Percentiles rank a stretch among this genome's conserved stretches.
These are phyloP conservation scores for Empis stercorea DNA, from an alignment of 2,888 invertebrate genomes.

Conservation along the genomic window DNA sequence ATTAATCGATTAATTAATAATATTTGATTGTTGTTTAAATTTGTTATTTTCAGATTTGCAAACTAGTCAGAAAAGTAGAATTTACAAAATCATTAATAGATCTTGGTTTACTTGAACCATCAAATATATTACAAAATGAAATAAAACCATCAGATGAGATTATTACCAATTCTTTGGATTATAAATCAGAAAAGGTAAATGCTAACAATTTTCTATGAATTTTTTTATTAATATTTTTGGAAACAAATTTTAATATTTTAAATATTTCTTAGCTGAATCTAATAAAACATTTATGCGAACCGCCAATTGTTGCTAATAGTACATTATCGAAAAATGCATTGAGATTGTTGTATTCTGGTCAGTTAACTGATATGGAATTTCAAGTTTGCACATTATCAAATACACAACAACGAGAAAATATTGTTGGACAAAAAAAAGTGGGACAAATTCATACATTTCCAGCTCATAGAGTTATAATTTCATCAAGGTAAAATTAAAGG, in stretches of 20 bases:
- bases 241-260: not conserved
- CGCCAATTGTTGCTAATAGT: constrained; percentile 44
- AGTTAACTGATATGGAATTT: constrained; percentile 52
- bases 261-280: constrained; percentile 30
- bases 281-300: constrained; percentile 47
- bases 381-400: constrained; percentile 33
- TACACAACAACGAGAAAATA: constrained; percentile 1
- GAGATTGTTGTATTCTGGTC: constrained; percentile 41
- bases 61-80: constrained; percentile 47
- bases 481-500: constrained; percentile 30
- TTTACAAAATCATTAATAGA: constrained; percentile 46
- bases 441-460: constrained; percentile 30
- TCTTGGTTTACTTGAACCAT: constrained; percentile 40
- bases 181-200: constrained; percentile 16
- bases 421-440: not conserved
- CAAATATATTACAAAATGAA: constrained; percentile 23
- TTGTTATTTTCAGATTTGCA: constrained; percentile 34
- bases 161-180: constrained; percentile 22
- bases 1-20: no score
- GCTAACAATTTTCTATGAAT: not conserved
- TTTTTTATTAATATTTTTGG: no score
- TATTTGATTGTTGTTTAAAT: no score
- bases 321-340: constrained; percentile 44
- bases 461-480: constrained; percentile 53
- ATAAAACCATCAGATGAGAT: constrained; percentile 9